Evolutionary conservation across 2,113 vertebrate genomes (phyloP), one percentile per base, ranked within the genome.

Genomic region (Pygoscelis antarcticus): DNA sequence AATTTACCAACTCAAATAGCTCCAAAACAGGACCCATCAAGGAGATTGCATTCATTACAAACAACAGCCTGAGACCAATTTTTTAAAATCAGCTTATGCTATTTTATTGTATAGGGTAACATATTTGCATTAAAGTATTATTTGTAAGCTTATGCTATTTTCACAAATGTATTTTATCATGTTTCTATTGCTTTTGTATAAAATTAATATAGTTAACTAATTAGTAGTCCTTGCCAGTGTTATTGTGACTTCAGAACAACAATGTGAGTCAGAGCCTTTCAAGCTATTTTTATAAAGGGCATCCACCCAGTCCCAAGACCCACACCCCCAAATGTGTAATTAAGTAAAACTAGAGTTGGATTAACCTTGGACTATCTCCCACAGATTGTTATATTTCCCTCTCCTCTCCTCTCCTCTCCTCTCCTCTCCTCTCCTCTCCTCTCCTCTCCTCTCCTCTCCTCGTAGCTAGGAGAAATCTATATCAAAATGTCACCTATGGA

Each of bases 251-350:
- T 91, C 93, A 93, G 54, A 89, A 70, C 8, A 83, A 76, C 64
- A 76, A 47, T 7, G 26, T 95, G 93, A 96, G 89, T 96, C 94
- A 96, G 89, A 90, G 57, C 16, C 32, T 79, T 32, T 82, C 49
- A 72, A 80, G 52, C 6, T 82, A 42, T 69, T 80, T 94, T 70
- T 74, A 42, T 74, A 85, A 95, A 91, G 54, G 36, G 8, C 78
- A 91, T 34, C 65, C 51, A 94, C 38, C n/a, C 58, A 51, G 46
- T n/a, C 49, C 44, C 51, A 74, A 82, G 49, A 61, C 46, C 29
- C 52, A 82, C 46, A 54, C 27, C 13, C 14, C 3, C 30, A 82
- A 64, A 64, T 42, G 46, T 72, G 62, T 58, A 69, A 77, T 18
- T 40, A 68, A 64, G 42, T 92, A 80, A 91, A 92, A 61, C 9